Percentiles rank a stretch among this genome's conserved stretches.
Conservation (phyloP, 1,140 invertebrate genomes). For the Olivierus martensii region DNA sequence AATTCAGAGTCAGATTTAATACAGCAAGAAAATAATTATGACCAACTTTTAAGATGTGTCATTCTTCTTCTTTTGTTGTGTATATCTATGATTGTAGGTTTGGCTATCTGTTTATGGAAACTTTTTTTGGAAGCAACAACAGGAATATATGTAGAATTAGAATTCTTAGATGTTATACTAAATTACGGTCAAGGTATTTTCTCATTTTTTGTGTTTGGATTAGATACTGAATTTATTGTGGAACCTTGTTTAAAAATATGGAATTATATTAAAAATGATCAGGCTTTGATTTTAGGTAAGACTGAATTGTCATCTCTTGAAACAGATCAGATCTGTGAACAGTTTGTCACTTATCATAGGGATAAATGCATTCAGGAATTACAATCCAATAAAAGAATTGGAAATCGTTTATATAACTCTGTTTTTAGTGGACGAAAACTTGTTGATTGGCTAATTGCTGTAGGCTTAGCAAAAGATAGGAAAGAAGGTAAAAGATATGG, state of each 20-base stretch:
- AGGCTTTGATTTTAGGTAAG: conserved; percentile 50
- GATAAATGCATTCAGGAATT: conserved; percentile 64
- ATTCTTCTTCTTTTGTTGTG: conserved; percentile 65
- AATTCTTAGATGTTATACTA: conserved; percentile 75
- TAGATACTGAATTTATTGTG: conserved; percentile 58
- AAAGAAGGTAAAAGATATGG: conserved; percentile 66
- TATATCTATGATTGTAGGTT: conserved; percentile 74
- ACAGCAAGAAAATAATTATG: conserved; percentile 12
- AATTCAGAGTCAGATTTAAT: not conserved
- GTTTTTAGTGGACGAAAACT: conserved; percentile 72
- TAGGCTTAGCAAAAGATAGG: conserved; percentile 56
- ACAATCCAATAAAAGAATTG: conserved; percentile 33
- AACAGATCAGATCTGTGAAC: conserved; percentile 68
- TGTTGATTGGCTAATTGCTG: conserved; percentile 68
- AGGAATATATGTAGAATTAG: conserved; percentile 78
- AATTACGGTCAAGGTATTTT: conserved; percentile 79
- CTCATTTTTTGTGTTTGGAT: conserved; percentile 63
- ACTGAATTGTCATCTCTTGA: conserved; percentile 32
- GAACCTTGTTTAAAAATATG: conserved; percentile 43
- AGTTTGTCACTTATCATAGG: conserved; percentile 72
- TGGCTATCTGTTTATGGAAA: conserved; percentile 72
- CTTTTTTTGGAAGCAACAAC: conserved; percentile 68
- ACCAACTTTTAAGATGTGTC: conserved; percentile 64
- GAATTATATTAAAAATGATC: conserved; percentile 31
- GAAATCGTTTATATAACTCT: conserved; percentile 48